A percentile compares a stretch with the other conserved stretches of the same genome.
Evolutionary conservation across 92 coral and sea anemone species (phyloP).

Genomic region (Actinernus sp.): DNA sequence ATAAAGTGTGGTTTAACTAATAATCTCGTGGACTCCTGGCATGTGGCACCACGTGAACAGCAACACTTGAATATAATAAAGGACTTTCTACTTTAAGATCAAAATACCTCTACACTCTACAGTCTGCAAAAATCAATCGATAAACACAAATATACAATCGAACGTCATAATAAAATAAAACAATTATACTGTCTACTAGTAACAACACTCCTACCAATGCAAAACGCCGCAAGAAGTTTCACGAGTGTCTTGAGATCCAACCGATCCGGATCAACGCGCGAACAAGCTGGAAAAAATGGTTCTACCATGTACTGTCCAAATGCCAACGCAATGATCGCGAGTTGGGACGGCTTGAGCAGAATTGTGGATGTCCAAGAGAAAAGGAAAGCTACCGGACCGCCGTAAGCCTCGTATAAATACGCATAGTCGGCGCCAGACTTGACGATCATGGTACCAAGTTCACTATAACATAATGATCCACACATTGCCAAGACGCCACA

Average conservation of each 20-base stretch:
- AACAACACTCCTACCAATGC: constrained; percentile 50
- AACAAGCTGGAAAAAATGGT: constrained; percentile 72
- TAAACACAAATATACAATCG: background rate
- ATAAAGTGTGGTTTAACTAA: too few relatives aligned
- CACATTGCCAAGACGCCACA: constrained; percentile 79
- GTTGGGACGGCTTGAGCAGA: constrained; percentile 66
- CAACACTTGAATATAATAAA: too few relatives aligned
- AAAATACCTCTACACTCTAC: background rate
- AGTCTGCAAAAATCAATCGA: background rate
- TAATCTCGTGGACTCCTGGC: too few relatives aligned
- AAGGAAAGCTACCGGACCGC: constrained; percentile 54
- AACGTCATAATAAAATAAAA: background rate
- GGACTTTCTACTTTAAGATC: too few relatives aligned
- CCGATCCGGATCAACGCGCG: constrained; percentile 24
- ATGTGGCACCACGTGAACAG: too few relatives aligned
- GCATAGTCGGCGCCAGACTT: constrained; percentile 58
- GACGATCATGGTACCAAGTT: constrained; percentile 53
- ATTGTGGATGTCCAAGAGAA: constrained; percentile 64
- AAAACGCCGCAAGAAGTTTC: constrained; percentile 62
- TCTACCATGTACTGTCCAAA: constrained; percentile 67
- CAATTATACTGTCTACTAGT: background rate
- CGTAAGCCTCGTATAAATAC: constrained; percentile 57
- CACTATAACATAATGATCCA: constrained; percentile 80
- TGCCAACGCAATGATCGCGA: constrained; percentile 61
- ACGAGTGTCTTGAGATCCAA: constrained; percentile 41